phyloP scores from a whole-genome alignment of 2,113 vertebrate species.

The Orthonyx spaldingii region DNA sequence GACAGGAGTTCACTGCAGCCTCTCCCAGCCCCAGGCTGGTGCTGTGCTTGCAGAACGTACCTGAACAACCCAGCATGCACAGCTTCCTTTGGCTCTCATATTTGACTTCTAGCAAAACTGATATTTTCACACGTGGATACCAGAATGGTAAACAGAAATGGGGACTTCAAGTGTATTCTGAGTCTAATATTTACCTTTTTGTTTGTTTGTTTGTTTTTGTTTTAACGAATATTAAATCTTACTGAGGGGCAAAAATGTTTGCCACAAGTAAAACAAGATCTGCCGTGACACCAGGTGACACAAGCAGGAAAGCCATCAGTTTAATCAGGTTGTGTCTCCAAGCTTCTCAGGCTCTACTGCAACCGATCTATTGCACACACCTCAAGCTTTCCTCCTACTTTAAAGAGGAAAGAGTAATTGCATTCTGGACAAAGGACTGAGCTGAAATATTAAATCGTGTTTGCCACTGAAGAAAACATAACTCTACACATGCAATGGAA shows the following conservation, averaged over 20 bases:
- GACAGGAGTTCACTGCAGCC: background rate
- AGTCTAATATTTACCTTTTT: background rate
- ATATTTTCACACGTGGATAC: background rate
- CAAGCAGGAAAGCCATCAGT: background rate
- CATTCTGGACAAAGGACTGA: background rate
- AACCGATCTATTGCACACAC: background rate
- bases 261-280: background rate
- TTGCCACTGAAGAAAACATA: background rate
- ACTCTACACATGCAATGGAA: background rate
- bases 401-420: background rate
- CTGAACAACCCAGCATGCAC: background rate
- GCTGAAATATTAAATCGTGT: background rate
- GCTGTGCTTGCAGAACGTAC: background rate
- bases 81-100: background rate
- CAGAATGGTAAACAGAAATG: background rate
- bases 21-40: background rate
- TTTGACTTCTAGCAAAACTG: background rate
- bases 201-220: background rate
- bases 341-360: background rate
- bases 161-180: background rate
- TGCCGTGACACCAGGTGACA: background rate
- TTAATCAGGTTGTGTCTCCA: background rate
- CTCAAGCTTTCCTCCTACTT: background rate
- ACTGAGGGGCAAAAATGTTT: background rate
- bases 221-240: background rate